Percentiles rank a stretch among this genome's conserved stretches.
Conservation (phyloP, 2,888 invertebrate genomes). For the Cantharis lateralis region DNA sequence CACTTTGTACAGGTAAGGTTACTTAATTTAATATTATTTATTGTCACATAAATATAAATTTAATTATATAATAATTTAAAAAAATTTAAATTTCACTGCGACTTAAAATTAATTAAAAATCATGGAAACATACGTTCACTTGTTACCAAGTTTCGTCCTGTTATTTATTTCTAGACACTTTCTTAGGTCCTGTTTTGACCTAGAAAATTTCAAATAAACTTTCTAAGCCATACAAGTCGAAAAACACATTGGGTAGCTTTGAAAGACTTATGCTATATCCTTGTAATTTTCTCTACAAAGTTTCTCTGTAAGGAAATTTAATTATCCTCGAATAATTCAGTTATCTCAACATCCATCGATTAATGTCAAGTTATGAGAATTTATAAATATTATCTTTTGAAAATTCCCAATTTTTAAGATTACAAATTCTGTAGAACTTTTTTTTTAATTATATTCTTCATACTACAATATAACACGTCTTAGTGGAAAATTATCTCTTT, state of each 20-base stretch:
- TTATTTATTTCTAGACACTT: neutral
- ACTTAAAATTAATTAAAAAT: neutral
- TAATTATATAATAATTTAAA: neutral
- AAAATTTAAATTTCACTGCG: neutral
- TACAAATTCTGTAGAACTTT: too few species aligned
- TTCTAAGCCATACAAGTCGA: neutral
- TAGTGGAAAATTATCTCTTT: neutral
- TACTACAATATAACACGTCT: neutral
- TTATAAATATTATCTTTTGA: too few species aligned
- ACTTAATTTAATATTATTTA: neutral
- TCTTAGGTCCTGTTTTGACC: neutral
- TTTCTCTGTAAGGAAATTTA: neutral
- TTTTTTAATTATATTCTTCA: too few species aligned
- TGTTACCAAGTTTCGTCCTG: neutral
- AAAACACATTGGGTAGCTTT: neutral
- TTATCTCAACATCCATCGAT: neutral
- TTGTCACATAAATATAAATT: neutral
- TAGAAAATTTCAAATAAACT: neutral
- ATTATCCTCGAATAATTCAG: neutral
- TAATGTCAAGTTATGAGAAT: neutral
- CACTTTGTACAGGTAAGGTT: slow-evolving; percentile 62
- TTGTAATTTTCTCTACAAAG: neutral
- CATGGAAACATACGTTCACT: neutral
- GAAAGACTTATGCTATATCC: neutral
- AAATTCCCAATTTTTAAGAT: too few species aligned